Conservation (phyloP, 2,113 vertebrate genomes). For the Gopherus evgoodei region DNA sequence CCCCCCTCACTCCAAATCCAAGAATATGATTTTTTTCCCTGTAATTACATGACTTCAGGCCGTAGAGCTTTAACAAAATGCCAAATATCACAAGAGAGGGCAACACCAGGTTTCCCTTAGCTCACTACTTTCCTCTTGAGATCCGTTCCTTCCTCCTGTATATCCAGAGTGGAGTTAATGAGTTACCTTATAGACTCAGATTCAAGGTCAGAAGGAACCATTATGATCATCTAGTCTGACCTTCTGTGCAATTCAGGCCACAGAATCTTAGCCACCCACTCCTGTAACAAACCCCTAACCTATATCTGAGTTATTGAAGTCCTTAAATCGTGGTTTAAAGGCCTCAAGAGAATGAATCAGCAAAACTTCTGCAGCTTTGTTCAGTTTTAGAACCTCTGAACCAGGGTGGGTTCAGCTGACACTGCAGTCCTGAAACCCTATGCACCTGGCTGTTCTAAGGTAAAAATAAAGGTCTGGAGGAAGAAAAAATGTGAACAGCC, state of each 20-base stretch:
- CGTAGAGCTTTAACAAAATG: not conserved
- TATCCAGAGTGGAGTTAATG: not conserved
- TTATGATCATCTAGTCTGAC: no score
- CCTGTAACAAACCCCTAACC: no score
- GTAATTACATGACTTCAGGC: not conserved
- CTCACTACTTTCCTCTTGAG: not conserved
- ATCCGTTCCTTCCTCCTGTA: not conserved
- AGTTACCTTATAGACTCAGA: not conserved
- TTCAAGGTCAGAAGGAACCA: no score
- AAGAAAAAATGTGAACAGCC: not conserved
- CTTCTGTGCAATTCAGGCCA: no score
- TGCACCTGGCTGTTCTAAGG: not conserved
- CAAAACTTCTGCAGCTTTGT: not conserved
- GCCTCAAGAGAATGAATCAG: not conserved
- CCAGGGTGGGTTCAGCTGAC: no score
- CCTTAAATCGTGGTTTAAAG: no score
- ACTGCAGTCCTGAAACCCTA: not conserved
- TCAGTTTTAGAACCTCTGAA: not conserved
- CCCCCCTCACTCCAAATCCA: not conserved
- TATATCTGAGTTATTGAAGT: no score
- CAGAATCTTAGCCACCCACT: no score
- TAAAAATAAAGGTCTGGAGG: not conserved
- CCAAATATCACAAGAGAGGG: not conserved
- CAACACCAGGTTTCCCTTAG: not conserved
- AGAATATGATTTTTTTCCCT: constrained; percentile 26